Percentiles rank a stretch among this genome's conserved stretches.
These are phyloP conservation scores for Bolborhynchus lineola DNA, from an alignment of 2,113 vertebrate species.

Conservation along the genomic window DNA sequence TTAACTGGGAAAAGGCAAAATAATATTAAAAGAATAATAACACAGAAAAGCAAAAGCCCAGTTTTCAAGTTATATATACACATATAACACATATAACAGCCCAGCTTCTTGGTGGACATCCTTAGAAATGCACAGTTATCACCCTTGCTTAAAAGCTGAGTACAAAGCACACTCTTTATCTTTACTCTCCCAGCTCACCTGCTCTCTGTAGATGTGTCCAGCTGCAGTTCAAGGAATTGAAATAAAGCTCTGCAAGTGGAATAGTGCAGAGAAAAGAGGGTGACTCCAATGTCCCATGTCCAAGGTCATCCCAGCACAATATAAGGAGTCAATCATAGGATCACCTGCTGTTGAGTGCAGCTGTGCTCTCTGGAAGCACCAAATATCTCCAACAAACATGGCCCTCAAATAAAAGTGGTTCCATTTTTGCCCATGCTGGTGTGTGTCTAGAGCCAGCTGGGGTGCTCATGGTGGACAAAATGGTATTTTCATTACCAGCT, in stretches of 20 bases:
- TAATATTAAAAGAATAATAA: neutral
- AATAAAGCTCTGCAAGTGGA: neutral
- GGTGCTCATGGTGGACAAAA: neutral
- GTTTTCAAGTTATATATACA: constrained; percentile 42
- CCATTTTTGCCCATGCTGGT: rapidly evolving
- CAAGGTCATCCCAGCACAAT: neutral
- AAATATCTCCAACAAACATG: neutral
- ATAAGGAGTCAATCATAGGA: rapidly evolving
- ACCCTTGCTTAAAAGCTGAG: neutral
- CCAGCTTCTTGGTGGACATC: neutral
- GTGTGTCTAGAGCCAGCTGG: neutral
- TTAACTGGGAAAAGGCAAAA: neutral
- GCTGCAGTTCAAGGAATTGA: neutral
- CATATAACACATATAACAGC: neutral
- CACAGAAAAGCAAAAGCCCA: neutral
- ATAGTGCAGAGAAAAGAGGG: neutral
- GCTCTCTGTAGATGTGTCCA: neutral
- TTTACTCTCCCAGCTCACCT: neutral
- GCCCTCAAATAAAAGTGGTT: neutral
- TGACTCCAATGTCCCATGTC: neutral
- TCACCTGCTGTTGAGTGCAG: neutral
- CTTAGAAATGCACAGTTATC: neutral
- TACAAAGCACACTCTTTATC: neutral
- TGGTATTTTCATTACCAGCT: neutral
- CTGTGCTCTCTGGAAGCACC: neutral